Conservation (phyloP, 2,888 invertebrate genomes). For the Orchestes rusci region DNA sequence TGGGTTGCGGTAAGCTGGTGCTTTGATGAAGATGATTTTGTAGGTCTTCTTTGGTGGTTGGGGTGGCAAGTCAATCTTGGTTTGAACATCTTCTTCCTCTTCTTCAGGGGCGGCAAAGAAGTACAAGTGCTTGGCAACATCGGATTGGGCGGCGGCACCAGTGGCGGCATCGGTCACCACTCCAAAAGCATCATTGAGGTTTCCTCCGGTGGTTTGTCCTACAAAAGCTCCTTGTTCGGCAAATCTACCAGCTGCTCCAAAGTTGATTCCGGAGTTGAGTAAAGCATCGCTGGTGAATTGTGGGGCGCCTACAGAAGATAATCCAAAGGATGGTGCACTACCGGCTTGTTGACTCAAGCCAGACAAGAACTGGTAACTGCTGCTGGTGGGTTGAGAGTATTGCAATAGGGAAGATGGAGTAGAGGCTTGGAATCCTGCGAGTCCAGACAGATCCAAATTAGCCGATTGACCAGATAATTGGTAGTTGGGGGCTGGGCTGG, state of each 20-base stretch:
- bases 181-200: constrained; percentile 15
- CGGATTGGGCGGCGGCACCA: background rate
- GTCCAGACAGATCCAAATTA: constrained; percentile 9
- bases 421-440: constrained; percentile 8
- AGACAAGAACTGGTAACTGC: constrained; percentile 10
- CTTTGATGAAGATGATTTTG: constrained; percentile 28
- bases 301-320: constrained; percentile 1
- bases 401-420: constrained; percentile 8
- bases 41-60: constrained; percentile 16
- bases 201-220: constrained; percentile 14
- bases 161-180: constrained; percentile 9
- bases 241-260: background rate
- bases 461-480: constrained; percentile 3
- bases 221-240: background rate
- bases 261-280: constrained; percentile 6
- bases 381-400: constrained; percentile 12
- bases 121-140: constrained; percentile 19
- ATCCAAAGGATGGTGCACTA: constrained; percentile 5
- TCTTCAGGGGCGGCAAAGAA: constrained; percentile 22
- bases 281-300: constrained; percentile 7
- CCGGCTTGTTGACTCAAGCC: constrained; percentile 7
- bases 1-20: constrained; percentile 18
- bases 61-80: constrained; percentile 14
- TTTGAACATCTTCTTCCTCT: constrained; percentile 17
- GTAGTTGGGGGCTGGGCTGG: constrained; percentile 1